Evolutionary conservation across 2,113 vertebrate genomes (phyloP).

Genomic region (Malurus alboscapulatus): DNA sequence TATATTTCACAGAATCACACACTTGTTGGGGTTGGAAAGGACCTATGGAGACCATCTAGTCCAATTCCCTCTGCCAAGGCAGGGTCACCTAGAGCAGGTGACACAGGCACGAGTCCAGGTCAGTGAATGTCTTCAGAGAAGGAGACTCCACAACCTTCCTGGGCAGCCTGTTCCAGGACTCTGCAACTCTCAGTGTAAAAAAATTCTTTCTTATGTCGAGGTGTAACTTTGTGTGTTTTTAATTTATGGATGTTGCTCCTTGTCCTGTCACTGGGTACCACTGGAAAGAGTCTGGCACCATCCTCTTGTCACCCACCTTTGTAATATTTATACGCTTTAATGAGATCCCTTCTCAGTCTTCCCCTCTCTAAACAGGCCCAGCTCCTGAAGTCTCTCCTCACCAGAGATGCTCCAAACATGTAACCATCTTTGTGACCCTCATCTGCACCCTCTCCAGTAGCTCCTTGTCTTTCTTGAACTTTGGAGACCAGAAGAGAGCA

Average conservation of each 20-base stretch:
- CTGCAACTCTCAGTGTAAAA: background rate
- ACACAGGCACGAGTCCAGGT: background rate
- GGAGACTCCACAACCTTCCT: background rate
- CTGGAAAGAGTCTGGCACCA: background rate
- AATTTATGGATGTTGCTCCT: background rate
- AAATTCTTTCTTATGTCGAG: background rate
- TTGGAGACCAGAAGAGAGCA: background rate
- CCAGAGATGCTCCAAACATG: fast-evolving
- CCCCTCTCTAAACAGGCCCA: background rate
- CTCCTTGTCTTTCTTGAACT: background rate
- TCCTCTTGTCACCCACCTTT: background rate
- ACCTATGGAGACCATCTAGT: background rate
- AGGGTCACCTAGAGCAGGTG: background rate
- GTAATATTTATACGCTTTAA: background rate
- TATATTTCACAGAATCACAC: background rate
- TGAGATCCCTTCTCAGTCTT: background rate
- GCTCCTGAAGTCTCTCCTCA: background rate
- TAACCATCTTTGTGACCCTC: background rate
- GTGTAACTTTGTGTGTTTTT: background rate
- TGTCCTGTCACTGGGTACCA: background rate
- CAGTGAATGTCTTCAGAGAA: background rate
- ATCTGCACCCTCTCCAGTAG: background rate
- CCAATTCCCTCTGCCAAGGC: background rate
- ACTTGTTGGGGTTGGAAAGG: background rate
- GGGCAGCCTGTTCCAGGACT: background rate